Evolutionary conservation across 2,888 invertebrate species (phyloP).

Genomic region (Xestia rhomboidea): DNA sequence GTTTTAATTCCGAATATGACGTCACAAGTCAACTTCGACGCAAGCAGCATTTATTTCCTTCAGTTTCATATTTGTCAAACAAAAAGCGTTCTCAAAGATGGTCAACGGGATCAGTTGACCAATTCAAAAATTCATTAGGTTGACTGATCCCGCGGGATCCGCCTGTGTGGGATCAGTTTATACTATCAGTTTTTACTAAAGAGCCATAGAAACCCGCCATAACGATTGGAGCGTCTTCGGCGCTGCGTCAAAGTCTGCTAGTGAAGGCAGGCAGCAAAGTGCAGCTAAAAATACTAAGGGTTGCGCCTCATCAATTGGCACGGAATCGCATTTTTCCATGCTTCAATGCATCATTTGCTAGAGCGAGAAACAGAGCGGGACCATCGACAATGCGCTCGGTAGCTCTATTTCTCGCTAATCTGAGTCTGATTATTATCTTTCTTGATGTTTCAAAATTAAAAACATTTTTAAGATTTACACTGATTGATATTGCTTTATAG

Average conservation of each 20-base stretch:
- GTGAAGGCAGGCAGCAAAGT: not conserved
- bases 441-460: not conserved
- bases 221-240: not conserved
- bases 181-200: no score
- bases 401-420: not conserved
- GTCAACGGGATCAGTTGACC: no score
- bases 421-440: not conserved
- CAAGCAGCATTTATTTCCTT: not conserved
- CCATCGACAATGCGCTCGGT: not conserved
- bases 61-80: not conserved
- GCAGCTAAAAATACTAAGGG: not conserved
- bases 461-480: no score
- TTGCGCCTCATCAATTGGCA: no score
- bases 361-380: no score
- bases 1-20: not conserved
- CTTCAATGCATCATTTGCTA: no score
- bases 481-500: no score
- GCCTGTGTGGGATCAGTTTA: no score
- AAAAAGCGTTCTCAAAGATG: not conserved
- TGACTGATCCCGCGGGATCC: no score
- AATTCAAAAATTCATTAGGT: no score
- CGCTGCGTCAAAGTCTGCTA: not conserved
- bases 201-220: no score
- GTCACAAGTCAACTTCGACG: not conserved
- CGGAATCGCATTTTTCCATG: not conserved